Percentiles rank a stretch among this genome's conserved stretches.
Evolutionary conservation across 2,113 vertebrate genomes (phyloP).

Genomic region (Centropristis striata): DNA sequence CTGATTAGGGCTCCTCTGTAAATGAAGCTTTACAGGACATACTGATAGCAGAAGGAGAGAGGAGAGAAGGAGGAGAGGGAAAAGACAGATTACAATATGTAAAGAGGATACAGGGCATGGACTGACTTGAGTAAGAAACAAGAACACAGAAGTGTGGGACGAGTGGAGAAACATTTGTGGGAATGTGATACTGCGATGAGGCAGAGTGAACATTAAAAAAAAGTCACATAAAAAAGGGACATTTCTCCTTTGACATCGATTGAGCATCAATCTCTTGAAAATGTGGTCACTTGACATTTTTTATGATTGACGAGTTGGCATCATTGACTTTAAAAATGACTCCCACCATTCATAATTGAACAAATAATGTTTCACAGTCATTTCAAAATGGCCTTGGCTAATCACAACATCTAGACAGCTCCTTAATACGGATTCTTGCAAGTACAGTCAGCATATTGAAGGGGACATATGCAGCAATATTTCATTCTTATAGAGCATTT

Average conservation of each 20-base stretch:
- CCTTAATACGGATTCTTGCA: background rate
- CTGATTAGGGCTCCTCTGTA: constrained; percentile 78
- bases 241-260: background rate
- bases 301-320: background rate
- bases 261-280: background rate
- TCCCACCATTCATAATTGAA: background rate
- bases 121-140: constrained; percentile 37
- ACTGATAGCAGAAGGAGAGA: constrained; percentile 62
- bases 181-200: constrained; percentile 5
- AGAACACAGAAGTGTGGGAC: constrained; percentile 18
- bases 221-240: background rate
- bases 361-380: background rate
- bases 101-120: constrained; percentile 50
- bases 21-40: constrained; percentile 75
- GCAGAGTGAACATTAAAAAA: background rate
- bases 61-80: constrained; percentile 33
- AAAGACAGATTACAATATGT: constrained; percentile 66
- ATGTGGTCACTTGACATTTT: background rate
- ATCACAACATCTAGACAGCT: constrained; percentile 5
- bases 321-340: background rate
- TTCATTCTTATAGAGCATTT: constrained; percentile 31
- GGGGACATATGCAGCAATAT: constrained; percentile 19
- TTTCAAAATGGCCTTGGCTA: background rate
- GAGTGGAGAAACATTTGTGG: too few species aligned
- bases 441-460: background rate